Percentiles rank a stretch among this genome's conserved stretches.
Evolutionary conservation across 23 tunicate genomes (phyloP).

Genomic region (Trididemnum nubilum): DNA sequence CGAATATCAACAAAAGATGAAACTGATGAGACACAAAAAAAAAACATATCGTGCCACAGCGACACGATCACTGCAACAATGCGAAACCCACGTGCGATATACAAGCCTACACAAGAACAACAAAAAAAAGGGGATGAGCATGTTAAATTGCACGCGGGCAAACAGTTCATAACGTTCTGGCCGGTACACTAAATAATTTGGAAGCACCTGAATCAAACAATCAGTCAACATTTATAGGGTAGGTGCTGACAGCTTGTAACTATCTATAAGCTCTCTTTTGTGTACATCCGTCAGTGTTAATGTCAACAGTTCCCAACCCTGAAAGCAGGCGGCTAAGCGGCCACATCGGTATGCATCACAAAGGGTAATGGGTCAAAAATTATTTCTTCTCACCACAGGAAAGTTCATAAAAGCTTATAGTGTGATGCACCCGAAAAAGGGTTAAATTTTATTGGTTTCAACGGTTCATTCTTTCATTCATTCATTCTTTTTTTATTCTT

Average conservation of each 20-base stretch:
- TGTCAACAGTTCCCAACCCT: background rate
- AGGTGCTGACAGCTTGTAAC: background rate
- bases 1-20: background rate
- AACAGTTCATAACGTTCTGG: background rate
- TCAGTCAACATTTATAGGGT: background rate
- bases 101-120: background rate
- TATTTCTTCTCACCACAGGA: background rate
- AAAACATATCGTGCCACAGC: background rate
- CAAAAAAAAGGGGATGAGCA: background rate
- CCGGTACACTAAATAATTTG: background rate
- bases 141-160: background rate
- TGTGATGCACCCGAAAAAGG: slow-evolving; percentile 2
- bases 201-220: background rate
- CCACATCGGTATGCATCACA: background rate
- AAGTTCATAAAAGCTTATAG: background rate
- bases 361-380: background rate
- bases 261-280: background rate
- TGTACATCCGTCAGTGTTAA: background rate
- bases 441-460: background rate
- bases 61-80: background rate
- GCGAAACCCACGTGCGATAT: slow-evolving; percentile 3
- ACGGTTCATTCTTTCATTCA: too few species aligned
- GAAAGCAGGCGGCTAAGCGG: background rate
- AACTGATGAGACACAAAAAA: background rate
- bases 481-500: too few species aligned